Evolutionary conservation across 2,888 invertebrate species (phyloP).

Genomic region (Notocelia uddmanniana): DNA sequence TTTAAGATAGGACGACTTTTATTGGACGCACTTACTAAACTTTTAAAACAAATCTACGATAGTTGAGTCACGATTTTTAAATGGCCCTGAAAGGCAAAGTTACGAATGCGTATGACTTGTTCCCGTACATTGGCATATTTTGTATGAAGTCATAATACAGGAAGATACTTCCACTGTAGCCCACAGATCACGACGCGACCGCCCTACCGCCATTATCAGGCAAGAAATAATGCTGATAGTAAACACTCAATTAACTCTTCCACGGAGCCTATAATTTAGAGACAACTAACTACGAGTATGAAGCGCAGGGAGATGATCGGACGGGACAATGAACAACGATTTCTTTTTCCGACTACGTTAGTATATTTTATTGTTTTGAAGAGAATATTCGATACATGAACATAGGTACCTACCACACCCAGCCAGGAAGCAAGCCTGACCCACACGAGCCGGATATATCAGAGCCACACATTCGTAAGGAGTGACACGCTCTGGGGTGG

Average conservation of each 20-base stretch:
- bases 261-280: constrained; percentile 66
- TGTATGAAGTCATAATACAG: constrained; percentile 11
- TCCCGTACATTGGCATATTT: not conserved
- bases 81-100: not conserved
- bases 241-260: constrained; percentile 72
- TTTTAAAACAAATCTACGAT: no score
- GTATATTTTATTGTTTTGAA: no score
- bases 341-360: no score
- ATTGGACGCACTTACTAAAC: no score
- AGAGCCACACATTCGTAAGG: no score
- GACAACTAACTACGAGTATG: constrained; percentile 26
- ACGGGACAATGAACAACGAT: not conserved
- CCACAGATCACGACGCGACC: constrained; percentile 64
- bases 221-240: constrained; percentile 63
- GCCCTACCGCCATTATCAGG: constrained; percentile 63
- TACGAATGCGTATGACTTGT: not conserved
- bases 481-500: no score
- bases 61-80: not conserved
- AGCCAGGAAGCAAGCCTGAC: no score
- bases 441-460: no score
- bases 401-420: no score
- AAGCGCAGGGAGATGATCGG: not conserved
- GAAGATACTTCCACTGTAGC: constrained; percentile 21
- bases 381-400: no score
- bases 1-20: no score